Conservation (phyloP, 1,140 invertebrate genomes). For the Grapholita molesta region DNA sequence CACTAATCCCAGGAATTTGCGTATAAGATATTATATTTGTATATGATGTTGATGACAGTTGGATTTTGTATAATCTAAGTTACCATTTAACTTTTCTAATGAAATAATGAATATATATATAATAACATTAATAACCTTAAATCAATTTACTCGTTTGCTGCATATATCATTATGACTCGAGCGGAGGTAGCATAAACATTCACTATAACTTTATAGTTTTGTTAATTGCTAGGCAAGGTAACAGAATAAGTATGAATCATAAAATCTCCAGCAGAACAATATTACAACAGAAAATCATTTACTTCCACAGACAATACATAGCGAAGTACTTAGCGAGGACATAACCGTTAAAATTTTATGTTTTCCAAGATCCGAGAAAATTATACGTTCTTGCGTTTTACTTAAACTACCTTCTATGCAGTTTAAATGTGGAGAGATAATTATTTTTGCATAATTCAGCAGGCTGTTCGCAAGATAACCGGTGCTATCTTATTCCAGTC, state of each 20-base stretch:
- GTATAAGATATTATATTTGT: no score
- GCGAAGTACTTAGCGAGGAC: background rate
- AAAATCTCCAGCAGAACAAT: background rate
- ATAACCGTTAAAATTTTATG: conserved; percentile 15
- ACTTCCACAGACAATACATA: background rate
- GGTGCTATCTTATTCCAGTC: background rate
- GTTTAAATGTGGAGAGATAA: conserved; percentile 15
- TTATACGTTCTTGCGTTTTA: conserved; percentile 6
- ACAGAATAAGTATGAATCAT: background rate
- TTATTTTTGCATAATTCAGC: conserved; percentile 32
- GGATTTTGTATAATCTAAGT: no score
- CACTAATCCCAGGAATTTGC: no score
- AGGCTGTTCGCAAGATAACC: conserved; percentile 25
- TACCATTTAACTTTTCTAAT: no score
- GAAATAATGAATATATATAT: no score
- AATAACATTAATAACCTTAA: no score
- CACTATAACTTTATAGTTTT: background rate
- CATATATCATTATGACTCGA: background rate
- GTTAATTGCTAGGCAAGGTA: background rate
- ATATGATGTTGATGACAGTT: no score
- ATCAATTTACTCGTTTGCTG: no score
- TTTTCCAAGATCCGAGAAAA: background rate
- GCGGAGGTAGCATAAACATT: background rate
- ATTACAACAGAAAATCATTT: background rate
- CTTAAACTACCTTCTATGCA: conserved; percentile 6